Percentiles rank a stretch among this genome's conserved stretches.
Conservation (phyloP, 2,888 invertebrate species). For the Tetrapedia diversipes region DNA sequence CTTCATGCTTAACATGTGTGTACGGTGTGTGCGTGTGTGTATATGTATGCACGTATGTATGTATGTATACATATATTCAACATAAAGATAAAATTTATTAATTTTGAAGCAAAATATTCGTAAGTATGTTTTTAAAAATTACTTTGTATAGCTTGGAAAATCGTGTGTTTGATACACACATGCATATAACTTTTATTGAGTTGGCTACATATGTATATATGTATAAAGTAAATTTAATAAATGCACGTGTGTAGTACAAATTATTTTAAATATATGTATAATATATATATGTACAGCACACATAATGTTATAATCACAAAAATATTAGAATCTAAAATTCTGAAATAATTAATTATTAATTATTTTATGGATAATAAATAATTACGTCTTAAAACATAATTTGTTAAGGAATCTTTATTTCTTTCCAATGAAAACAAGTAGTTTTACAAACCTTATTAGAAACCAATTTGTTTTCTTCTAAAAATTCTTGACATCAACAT, state of each 20-base stretch:
- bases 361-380: slow-evolving; percentile 41
- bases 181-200: background rate
- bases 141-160: slow-evolving; percentile 2
- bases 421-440: slow-evolving; percentile 26
- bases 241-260: slow-evolving; percentile 1
- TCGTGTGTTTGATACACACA: slow-evolving; percentile 20
- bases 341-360: slow-evolving; percentile 27
- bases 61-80: slow-evolving; percentile 22
- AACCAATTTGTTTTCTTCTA: slow-evolving; percentile 13
- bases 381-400: slow-evolving; percentile 3
- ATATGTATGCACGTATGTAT: slow-evolving; percentile 33
- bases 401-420: slow-evolving; percentile 8
- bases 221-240: slow-evolving; percentile 23
- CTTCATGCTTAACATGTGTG: slow-evolving; percentile 20
- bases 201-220: slow-evolving; percentile 25
- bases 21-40: no score
- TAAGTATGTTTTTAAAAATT: slow-evolving; percentile 24
- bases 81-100: slow-evolving; percentile 5
- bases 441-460: slow-evolving; percentile 52
- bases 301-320: slow-evolving; percentile 8
- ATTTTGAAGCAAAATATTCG: background rate
- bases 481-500: slow-evolving; percentile 2
- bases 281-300: slow-evolving; percentile 9
- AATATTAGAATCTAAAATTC: slow-evolving; percentile 9
- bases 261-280: background rate